Evolutionary conservation across 2,888 invertebrate species (phyloP), one percentile per base, ranked within the genome.

Genomic region (Heliconius aoede): DNA sequence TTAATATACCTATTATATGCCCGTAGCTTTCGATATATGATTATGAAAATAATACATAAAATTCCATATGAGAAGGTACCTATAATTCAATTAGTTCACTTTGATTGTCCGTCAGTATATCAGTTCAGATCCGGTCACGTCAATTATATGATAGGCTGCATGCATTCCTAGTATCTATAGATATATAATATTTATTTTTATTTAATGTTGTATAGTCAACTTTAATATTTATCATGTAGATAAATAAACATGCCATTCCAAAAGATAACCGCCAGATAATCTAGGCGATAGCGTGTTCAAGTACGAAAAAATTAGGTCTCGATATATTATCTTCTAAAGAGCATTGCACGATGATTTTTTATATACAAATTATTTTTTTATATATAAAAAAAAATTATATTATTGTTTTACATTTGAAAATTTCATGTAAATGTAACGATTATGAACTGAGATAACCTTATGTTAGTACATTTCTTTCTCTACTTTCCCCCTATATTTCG

Each of bases 121-220:
- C 7, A 46, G 46, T 7, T 46, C 3, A 46, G 46, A 8, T 18
- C 46, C 46, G 21, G 46, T 21, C 21, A 46, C 21, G 46, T 46
- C 46, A 46, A 46, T 46, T 46, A 8, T 46, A 46, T 46, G 7
- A 18, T 46, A 46, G 21, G 46, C 46, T 8, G 46, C 13, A 32
- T 32, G 64, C 64, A 32, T 64, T 7, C 9, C 46, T 46, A 40
- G 24, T 65, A 65, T n/a, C n/a, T n/a, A n/a, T n/a, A n/a, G n/a
- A n/a, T 40, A 65, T 36, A 65, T 40, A 65, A 65, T 65, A 65
- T 69, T 69, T 51, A 51, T 28, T 55, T 69, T 55, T 55, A 55
- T 55, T 69, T 69, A 69, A 55, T 55, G 69, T 69, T 69, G 30
- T 69, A 55, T 69, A 69, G 55, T 69, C 69, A 51, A 72, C 26